Base-by-base conservation (phyloP, 2,113 vertebrate genomes). In the Leucosticte australis region DNA sequence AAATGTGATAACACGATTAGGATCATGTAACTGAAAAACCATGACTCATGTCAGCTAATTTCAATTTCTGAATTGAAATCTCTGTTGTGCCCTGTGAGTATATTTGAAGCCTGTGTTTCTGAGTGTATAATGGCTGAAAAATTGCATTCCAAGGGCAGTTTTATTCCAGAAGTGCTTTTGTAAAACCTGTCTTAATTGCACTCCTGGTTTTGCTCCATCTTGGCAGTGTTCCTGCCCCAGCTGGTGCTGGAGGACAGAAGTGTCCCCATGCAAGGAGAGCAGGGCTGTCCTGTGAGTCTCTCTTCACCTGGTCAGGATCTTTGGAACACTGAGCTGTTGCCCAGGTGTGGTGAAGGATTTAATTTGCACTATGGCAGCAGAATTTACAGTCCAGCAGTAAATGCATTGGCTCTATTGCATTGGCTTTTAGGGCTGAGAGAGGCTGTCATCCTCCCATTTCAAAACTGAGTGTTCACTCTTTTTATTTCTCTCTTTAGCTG, bases 31-130 rank as follows among this genome's bases (percentile, higher is more conserved):
- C 42, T 57, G 41, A 33, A 78, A 88, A 85, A 33, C 8, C 8
- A 13, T 0, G 0, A 37, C 15, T 88, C 1, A 0, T 42, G n/a
- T 59, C 53, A 76, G 35, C 63, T 86, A 49, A 46, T 52, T 52
- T 52, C 27, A 28, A 53, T 53, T 53, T 50, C 42, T 49, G 33
- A 63, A 37, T 2, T 33, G 47, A 55, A 59, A 23, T 59, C 33
- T 75, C 55, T 82, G 33, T 33, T 69, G 37, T 49, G 31, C 13
- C 46, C 57, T 39, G 24, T 62, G 59, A 64, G 28, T 50, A 4
- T 46, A 24, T 52, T 74, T 56, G 47, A 71, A 75, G 30, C 15
- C 16, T 37, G 11, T 30, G 28, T 37, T 71, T 42, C 70, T 67
- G 52, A 57, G 26, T 41, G 22, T 47, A 33, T 17, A 67, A 68